Evolutionary conservation across 2,797 vertebrate genomes (phyloP).

Genomic region (Sylvia borin): DNA sequence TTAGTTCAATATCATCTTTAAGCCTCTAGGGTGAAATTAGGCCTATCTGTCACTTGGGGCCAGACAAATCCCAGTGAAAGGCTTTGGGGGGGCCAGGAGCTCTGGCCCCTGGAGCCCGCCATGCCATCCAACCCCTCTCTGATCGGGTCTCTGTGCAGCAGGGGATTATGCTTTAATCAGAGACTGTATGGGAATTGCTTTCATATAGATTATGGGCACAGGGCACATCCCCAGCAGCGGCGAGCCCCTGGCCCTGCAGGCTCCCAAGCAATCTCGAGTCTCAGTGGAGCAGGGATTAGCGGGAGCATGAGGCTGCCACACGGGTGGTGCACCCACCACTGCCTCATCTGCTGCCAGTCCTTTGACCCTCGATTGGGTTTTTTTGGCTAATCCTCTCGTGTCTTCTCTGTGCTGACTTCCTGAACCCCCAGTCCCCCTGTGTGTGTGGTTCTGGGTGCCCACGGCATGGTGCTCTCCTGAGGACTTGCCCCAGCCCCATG

Average conservation of each 20-base stretch:
- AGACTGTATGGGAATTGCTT: constrained; percentile 1
- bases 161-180: constrained; percentile 53
- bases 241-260: fast-evolving
- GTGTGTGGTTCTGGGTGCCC: background rate
- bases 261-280: background rate
- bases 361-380: background rate
- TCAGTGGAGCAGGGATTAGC: background rate
- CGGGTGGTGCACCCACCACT: fast-evolving
- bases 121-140: background rate
- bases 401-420: background rate
- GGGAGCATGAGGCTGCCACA: fast-evolving
- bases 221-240: background rate
- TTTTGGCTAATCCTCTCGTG: background rate
- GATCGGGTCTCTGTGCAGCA: background rate
- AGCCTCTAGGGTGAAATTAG: constrained; percentile 2
- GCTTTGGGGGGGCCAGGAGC: background rate
- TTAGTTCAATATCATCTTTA: background rate
- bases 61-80: background rate
- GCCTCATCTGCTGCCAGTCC: background rate
- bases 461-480: fast-evolving
- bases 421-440: background rate
- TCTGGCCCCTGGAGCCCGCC: background rate
- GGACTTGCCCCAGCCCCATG: fast-evolving
- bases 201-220: fast-evolving
- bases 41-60: background rate